Conservation (phyloP, 1,140 invertebrate genomes). For the Euglossa dilemma region DNA sequence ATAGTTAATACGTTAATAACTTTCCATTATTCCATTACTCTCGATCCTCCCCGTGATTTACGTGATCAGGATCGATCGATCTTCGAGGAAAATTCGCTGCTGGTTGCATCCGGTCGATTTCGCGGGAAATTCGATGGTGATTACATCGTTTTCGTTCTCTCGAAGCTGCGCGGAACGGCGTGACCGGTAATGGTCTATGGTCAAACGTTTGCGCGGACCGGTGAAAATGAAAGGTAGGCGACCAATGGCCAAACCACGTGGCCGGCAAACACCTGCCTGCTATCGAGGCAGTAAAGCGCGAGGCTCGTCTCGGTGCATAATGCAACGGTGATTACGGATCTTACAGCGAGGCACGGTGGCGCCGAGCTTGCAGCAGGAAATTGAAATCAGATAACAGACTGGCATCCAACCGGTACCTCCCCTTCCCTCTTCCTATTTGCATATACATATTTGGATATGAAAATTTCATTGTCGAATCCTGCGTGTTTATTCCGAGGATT, state of each 20-base stretch:
- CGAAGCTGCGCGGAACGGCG: background rate
- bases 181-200: background rate
- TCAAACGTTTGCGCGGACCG: background rate
- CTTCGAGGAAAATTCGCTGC: background rate
- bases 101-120: background rate
- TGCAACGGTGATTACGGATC: conserved; percentile 51
- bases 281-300: background rate
- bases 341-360: conserved; percentile 46
- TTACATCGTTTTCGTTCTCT: background rate
- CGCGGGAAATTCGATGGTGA: background rate
- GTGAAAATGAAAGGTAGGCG: conserved; percentile 22
- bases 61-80: background rate
- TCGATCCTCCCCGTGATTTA: no score
- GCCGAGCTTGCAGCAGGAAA: conserved; percentile 68
- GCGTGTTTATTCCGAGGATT: background rate
- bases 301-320: conserved; percentile 31
- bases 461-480: conserved; percentile 10
- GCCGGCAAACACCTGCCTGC: conserved; percentile 35
- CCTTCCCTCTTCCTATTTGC: conserved; percentile 27
- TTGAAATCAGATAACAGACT: conserved; percentile 73
- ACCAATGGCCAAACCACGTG: conserved; percentile 8
- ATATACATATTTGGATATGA: conserved; percentile 37
- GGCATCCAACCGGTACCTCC: conserved; percentile 8
- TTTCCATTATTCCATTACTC: no score
- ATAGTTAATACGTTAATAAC: no score